Base-by-base conservation (phyloP, 2,113 vertebrate genomes). In the Panurus biarmicus region DNA sequence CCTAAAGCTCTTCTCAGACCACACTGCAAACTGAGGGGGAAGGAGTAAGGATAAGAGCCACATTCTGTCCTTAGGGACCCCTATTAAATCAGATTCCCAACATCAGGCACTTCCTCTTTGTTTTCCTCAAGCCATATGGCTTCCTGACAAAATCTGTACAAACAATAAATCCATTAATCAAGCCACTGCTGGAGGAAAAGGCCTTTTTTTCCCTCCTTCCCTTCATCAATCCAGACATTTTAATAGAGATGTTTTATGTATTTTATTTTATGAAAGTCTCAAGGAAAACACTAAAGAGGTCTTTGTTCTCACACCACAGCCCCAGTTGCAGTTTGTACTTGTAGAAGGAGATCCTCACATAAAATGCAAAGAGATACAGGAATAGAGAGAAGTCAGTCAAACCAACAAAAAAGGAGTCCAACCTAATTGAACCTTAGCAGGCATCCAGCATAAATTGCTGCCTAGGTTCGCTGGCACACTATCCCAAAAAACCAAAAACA, bases 131-230 rank as follows among this genome's bases (percentile, higher is more conserved):
- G 93, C 93, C 93, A 94, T 95, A 95, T 92, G 91, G 93, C 89
- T 96, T 96, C 74, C 91, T 91, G 80, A 94, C 89, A 96, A 73
- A 94, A 76, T 93, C 91, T 77, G 81, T 66, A 53, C 71, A 91
- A 85, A 96, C 91, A 96, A 95, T 96, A 93, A 96, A 95, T 85
- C 89, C 91, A 96, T 95, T 96, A 95, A 95, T 96, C 93, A 91
- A 89, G 47, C 19, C 47, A 79, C 60, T 82, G 85, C 57, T 91
- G 50, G 42, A 95, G 71, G 71, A 96, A 94, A 85, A 89, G 42
- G n/a, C 6, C 11, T 38, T 60, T 44, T 44, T 28, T 7, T 1
- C 1, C 2, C 7, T 22, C 4, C 47, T 82, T 60, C 62, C 54
- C 74, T 89, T 93, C 73, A 83, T 85, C 87, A 83, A 44, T 70